phyloP scores from a whole-genome alignment of 92 coral and sea anemone genomes.

The Anthopleura xanthogrammica region DNA sequence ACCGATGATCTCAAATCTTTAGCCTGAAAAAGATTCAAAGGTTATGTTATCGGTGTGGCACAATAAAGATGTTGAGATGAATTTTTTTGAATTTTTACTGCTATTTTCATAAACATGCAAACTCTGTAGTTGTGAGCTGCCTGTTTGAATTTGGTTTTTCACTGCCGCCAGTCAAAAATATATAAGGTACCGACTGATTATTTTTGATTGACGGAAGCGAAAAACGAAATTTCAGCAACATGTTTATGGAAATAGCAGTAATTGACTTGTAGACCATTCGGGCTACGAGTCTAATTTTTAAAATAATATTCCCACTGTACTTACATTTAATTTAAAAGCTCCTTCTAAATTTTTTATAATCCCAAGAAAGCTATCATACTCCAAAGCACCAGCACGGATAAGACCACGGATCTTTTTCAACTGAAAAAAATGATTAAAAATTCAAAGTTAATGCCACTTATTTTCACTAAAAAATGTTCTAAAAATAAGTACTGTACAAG shows the following conservation, averaged over 20 bases:
- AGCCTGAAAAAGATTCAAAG: slow-evolving; percentile 42
- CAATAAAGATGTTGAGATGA: neutral
- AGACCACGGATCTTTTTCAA: slow-evolving; percentile 82
- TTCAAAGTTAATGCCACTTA: neutral
- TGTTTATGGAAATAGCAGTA: no score
- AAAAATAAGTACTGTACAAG: neutral
- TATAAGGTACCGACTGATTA: no score
- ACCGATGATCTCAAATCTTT: slow-evolving; percentile 92
- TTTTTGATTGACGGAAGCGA: no score
- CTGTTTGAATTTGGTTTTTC: no score
- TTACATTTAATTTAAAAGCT: slow-evolving; percentile 92
- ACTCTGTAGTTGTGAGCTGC: no score
- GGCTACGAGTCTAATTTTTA: no score
- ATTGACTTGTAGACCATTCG: no score
- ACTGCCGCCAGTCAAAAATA: no score
- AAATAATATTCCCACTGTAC: slow-evolving; percentile 4
- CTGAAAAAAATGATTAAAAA: slow-evolving; percentile 26
- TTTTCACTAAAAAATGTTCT: neutral
- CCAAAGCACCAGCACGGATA: slow-evolving; percentile 82
- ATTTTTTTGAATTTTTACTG: no score
- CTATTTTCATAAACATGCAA: no score
- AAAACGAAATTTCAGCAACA: no score
- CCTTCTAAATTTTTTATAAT: slow-evolving; percentile 84
- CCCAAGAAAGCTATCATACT: slow-evolving; percentile 63
- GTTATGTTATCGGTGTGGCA: neutral